Percentiles rank a stretch among this genome's conserved stretches.
Conservation (phyloP, 2,797 vertebrate species). For the Bradypodion pumilum region DNA sequence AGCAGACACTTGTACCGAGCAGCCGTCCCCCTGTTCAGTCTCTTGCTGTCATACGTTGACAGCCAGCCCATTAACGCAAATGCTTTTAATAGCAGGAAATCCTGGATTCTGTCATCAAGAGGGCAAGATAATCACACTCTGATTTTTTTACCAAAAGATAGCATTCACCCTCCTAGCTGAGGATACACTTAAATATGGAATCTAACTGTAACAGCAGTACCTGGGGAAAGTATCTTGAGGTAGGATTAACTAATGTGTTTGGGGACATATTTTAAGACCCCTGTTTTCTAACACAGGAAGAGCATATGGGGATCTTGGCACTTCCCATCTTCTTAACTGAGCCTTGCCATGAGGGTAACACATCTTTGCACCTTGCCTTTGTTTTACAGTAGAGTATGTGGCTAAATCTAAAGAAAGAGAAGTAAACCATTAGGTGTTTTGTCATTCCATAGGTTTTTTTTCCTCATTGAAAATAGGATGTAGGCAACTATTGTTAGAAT, state of each 20-base stretch:
- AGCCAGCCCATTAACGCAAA: not conserved
- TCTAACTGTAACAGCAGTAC: not conserved
- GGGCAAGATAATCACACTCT: not conserved
- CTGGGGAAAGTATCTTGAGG: not conserved
- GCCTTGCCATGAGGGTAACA: too few relatives aligned
- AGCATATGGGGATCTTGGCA: too few relatives aligned
- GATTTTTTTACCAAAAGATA: conserved; percentile 7
- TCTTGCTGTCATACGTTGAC: conserved; percentile 14
- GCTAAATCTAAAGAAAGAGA: too few relatives aligned
- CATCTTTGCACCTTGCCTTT: too few relatives aligned
- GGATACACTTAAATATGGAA: not conserved
- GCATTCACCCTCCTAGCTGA: not conserved
- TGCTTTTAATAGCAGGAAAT: conserved; percentile 32
- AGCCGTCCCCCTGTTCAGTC: not conserved
- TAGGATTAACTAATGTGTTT: not conserved
- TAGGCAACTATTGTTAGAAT: not conserved
- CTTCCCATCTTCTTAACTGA: too few relatives aligned
- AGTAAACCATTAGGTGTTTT: too few relatives aligned
- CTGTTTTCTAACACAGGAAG: too few relatives aligned
- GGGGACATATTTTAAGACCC: not conserved
- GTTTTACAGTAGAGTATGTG: too few relatives aligned
- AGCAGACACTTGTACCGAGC: rapidly evolving
- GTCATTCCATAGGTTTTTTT: not conserved
- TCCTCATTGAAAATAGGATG: not conserved
- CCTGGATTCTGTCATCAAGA: conserved; percentile 23